Conservation (phyloP, 2,113 vertebrate species). For the Hystrix cristata region DNA sequence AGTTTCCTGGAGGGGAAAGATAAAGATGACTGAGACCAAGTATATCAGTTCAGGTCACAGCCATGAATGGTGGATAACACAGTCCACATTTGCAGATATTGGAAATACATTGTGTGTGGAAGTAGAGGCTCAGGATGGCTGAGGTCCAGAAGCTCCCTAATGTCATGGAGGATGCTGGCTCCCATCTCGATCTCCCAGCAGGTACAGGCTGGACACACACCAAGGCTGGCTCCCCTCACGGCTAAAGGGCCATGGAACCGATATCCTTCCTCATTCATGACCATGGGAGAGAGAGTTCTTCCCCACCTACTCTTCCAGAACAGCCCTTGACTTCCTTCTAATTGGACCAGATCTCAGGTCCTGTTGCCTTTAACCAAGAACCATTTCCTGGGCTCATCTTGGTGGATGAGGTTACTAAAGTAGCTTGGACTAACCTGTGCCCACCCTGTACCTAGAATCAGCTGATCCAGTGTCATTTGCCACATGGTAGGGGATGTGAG, state of each 20-base stretch:
- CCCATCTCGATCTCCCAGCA: neutral
- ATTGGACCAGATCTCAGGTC: neutral
- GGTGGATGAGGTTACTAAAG: neutral
- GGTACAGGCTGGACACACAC: accelerated
- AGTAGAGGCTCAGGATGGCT: accelerated
- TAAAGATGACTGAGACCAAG: no score
- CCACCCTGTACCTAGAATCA: neutral
- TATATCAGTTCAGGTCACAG: neutral
- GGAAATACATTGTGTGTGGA: neutral
- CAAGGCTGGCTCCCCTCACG: neutral
- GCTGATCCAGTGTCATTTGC: neutral
- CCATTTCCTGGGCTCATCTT: neutral
- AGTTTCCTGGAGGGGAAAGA: neutral
- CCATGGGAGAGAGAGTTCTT: neutral
- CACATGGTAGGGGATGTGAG: accelerated
- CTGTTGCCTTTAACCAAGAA: neutral
- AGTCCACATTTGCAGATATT: accelerated
- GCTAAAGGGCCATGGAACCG: neutral
- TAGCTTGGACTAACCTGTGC: neutral
- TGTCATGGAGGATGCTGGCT: neutral
- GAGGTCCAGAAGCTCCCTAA: neutral
- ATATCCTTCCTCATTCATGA: neutral
- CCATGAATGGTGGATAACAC: accelerated
- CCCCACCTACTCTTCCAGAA: neutral
- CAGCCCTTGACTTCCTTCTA: neutral